phyloP scores from a whole-genome alignment of 2,888 invertebrate genomes.

The Chydorus sphaericus region DNA sequence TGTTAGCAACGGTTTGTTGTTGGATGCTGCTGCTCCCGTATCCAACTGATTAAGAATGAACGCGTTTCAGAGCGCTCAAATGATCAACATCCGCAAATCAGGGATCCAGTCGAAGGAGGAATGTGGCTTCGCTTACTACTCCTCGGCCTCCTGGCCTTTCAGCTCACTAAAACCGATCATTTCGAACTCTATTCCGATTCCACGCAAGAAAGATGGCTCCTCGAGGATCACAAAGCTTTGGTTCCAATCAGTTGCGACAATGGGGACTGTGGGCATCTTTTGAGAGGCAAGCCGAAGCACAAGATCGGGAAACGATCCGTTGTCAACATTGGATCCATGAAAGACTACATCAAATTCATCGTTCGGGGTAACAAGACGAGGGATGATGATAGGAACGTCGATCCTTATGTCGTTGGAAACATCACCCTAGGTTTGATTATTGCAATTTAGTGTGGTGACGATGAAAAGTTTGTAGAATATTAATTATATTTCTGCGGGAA shows the following conservation, averaged over 20 bases:
- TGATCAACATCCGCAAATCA: too few relatives aligned
- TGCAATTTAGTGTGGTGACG: too few relatives aligned
- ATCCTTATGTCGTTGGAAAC: not conserved
- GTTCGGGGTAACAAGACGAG: constrained; percentile 6
- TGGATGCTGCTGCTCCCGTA: not conserved
- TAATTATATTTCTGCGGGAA: too few relatives aligned
- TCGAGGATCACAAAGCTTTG: not conserved
- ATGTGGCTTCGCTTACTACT: not conserved
- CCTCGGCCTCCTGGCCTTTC: not conserved
- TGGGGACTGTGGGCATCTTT: not conserved
- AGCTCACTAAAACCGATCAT: not conserved
- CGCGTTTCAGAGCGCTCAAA: not conserved
- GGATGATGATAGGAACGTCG: not conserved
- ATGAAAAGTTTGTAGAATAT: not conserved
- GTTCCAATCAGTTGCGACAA: not conserved
- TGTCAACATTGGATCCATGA: not conserved
- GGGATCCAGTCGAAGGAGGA: not conserved
- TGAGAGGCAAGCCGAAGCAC: not conserved
- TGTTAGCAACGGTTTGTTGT: constrained; percentile 7
- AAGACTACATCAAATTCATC: constrained; percentile 7
- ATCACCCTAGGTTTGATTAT: constrained; percentile 8
- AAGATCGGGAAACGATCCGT: not conserved
- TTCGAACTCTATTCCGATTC: not conserved
- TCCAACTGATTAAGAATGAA: constrained; percentile 1
- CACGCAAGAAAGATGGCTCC: not conserved